Conservation (phyloP, 2,888 invertebrate species). For the Philhelius pedissequus region DNA sequence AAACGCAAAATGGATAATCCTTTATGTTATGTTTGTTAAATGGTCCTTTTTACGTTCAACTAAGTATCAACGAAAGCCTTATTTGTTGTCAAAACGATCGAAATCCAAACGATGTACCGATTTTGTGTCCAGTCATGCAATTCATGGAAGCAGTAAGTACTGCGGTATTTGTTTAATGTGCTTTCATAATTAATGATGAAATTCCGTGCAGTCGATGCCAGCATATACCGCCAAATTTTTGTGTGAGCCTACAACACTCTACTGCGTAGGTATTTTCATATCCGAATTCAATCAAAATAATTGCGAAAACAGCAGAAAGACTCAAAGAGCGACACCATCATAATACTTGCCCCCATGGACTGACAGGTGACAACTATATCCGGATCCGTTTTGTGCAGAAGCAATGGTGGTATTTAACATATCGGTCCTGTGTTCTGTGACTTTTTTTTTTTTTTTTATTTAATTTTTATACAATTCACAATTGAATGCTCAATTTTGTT, state of each 20-base stretch:
- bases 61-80: background rate
- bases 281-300: constrained; percentile 58
- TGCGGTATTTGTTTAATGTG: constrained; percentile 22
- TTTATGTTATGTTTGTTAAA: background rate
- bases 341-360: background rate
- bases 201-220: constrained; percentile 5
- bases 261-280: constrained; percentile 28
- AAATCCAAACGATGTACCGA: background rate
- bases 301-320: constrained; percentile 42
- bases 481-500: constrained; percentile 45
- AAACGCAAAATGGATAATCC: too few relatives aligned
- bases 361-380: constrained; percentile 11
- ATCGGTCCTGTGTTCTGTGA: background rate
- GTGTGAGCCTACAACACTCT: too few relatives aligned
- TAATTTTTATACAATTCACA: background rate
- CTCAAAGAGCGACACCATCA: constrained; percentile 17
- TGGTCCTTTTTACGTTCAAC: background rate
- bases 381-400: background rate
- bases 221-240: background rate
- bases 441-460: background rate
- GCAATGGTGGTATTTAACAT: background rate
- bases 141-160: background rate
- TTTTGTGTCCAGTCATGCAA: background rate
- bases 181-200: constrained; percentile 46
- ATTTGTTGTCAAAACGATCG: background rate